Base-by-base conservation (phyloP, 35 echinoderm and acorn worm genomes). In the Hemicentrotus pulcherrimus region DNA sequence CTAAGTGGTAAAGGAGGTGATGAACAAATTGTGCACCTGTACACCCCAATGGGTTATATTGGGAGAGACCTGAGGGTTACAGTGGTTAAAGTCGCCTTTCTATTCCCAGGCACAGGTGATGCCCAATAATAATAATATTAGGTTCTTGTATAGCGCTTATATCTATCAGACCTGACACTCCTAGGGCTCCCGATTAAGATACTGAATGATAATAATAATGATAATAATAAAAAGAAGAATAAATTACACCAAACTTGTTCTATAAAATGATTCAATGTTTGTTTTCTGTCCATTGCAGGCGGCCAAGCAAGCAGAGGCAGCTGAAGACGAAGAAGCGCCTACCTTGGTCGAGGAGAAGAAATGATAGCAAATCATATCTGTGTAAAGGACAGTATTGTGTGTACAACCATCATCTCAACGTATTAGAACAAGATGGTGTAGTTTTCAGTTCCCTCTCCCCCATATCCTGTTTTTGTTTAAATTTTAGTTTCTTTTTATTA, bases 231-330 rank as follows among this genome's bases (percentile, higher is more conserved):
- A 1, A 41, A 41, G 35, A 41, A 41, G 35, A 41, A 41, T 41
- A 41, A 1, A 41, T 3, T 41, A 41, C 35, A 41, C 35, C 35
- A 41, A 41, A 41, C 35, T 41, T 41, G 3, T 41, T 41, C 35
- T 41, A 41, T 41, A 41, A 41, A 3, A 41, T 41, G 35, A 41
- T 41, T 41, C 35, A 1, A 41, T 41, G 19, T 94, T 94, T 31
- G 13, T 33, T 96, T 46, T 95, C 46, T 98, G 46, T 88, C 86
- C 85, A 12, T 59, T 47, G 45, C 88, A 99, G 98, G 98, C 98
- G 85, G 98, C 98, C 19, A 95, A 92, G 85, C 96, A 95, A 88
- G 98, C 98, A 28, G 96, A 97, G 61, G 98, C 96, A 85, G 98
- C 98, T 61, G 98, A 98, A 93, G 96, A 96, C 9, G 94, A 94